Conservation (phyloP, 2,113 vertebrate genomes). For the Heterocephalus glaber region DNA sequence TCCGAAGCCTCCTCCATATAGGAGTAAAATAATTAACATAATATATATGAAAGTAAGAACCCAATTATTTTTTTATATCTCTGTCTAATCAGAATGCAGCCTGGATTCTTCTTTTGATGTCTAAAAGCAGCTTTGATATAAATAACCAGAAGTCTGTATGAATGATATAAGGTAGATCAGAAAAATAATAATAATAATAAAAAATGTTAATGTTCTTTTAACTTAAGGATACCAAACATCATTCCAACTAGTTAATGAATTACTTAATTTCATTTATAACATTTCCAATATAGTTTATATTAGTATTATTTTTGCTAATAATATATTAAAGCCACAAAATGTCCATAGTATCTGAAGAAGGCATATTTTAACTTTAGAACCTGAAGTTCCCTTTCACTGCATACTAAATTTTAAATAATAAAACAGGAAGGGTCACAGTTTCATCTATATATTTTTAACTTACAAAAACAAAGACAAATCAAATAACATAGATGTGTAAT, state of each 20-base stretch:
- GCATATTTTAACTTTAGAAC: slow-evolving; percentile 5
- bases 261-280: not conserved
- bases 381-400: not conserved
- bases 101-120: not conserved
- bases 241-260: not conserved
- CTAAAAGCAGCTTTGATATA: not conserved
- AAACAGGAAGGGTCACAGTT: not conserved
- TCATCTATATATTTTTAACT: not conserved
- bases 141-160: not conserved
- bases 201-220: not conserved
- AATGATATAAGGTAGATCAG: not conserved
- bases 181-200: slow-evolving; percentile 1
- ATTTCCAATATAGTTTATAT: not conserved
- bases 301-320: not conserved
- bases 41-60: not conserved
- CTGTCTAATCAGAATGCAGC: not conserved
- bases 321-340: not conserved
- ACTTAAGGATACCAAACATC: not conserved
- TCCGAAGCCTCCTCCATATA: not conserved
- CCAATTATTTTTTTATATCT: not conserved
- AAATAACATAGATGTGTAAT: not conserved
- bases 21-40: not conserved
- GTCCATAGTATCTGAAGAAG: not conserved
- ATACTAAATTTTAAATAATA: not conserved
- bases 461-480: not conserved